These are phyloP conservation scores for Chromis chromis DNA, from an alignment of 2,797 vertebrate species.

Conservation along the genomic window DNA sequence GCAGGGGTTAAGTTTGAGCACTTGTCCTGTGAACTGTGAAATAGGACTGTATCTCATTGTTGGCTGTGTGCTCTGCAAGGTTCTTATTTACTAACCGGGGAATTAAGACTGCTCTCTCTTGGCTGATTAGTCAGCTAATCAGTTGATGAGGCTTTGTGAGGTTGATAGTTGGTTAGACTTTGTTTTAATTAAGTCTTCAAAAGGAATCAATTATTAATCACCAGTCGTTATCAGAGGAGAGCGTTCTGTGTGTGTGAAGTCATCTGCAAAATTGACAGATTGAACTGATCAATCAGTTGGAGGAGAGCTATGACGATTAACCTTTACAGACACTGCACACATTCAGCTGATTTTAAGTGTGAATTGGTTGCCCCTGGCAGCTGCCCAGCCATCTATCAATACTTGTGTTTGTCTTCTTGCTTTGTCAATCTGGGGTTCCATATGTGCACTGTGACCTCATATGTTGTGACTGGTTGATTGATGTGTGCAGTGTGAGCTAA, in stretches of 20 bases:
- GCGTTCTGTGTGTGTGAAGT: no score
- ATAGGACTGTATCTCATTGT: slow-evolving; percentile 40
- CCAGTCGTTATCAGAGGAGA: no score
- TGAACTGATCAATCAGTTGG: not conserved
- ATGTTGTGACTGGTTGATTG: not conserved
- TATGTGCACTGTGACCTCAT: not conserved
- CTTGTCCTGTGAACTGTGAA: slow-evolving; percentile 47
- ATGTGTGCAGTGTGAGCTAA: not conserved
- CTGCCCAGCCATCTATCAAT: no score
- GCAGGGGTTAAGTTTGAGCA: slow-evolving; percentile 50
- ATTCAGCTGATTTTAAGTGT: not conserved
- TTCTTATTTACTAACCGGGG: slow-evolving; percentile 46
- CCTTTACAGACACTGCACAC: not conserved
- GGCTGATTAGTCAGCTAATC: slow-evolving; percentile 47
- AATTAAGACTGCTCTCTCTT: slow-evolving; percentile 27
- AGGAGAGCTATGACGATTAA: not conserved
- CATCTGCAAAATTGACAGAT: not conserved
- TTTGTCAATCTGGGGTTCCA: no score
- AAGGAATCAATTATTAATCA: not conserved
- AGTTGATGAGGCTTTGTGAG: slow-evolving; percentile 17
- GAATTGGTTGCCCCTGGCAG: no score
- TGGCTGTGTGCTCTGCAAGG: slow-evolving; percentile 22
- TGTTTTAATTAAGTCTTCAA: not conserved
- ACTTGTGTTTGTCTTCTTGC: no score
- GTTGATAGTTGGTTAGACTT: slow-evolving; percentile 17